Evolutionary conservation across 37 sponge, comb jelly and placozoan genomes (phyloP).

Genomic region (Tethya wilhelma): DNA sequence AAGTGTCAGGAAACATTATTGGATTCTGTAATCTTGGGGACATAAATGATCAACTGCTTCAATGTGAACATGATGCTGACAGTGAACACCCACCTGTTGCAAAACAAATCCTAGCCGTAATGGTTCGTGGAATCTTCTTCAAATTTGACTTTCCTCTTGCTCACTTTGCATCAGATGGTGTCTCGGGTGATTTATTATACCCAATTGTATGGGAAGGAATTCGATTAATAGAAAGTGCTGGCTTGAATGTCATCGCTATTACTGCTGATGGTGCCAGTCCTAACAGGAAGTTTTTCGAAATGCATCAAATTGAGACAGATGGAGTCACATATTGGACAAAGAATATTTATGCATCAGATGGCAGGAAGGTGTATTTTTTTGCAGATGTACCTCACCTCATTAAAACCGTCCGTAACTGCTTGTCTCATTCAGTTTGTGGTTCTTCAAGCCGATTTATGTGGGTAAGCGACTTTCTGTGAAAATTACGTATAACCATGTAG

Average conservation of each 20-base stretch:
- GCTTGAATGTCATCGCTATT: neutral
- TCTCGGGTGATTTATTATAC: constrained; percentile 5
- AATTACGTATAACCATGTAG: too few species aligned
- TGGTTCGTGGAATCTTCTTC: constrained; percentile 43
- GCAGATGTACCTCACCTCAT: constrained; percentile 18
- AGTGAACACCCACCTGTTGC: constrained; percentile 19
- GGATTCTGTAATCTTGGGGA: constrained; percentile 42
- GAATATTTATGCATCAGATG: neutral
- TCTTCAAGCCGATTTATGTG: constrained; percentile 8
- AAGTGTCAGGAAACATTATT: constrained; percentile 33
- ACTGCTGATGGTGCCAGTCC: constrained; percentile 33
- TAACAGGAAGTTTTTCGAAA: constrained; percentile 23
- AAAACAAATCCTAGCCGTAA: constrained; percentile 5
- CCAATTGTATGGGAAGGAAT: constrained; percentile 49
- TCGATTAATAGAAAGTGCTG: neutral
- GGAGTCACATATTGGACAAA: neutral
- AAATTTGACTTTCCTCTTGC: constrained; percentile 37
- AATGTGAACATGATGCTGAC: neutral
- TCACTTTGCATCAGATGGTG: constrained; percentile 33
- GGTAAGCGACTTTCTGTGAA: neutral
- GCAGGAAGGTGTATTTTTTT: neutral
- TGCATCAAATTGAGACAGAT: constrained; percentile 6
- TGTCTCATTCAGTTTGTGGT: neutral
- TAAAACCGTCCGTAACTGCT: constrained; percentile 34
- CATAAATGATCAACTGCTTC: constrained; percentile 33